Evolutionary conservation across 2,888 invertebrate species (phyloP), one percentile per base, ranked within the genome.

Genomic region (Pheosia gnoma): DNA sequence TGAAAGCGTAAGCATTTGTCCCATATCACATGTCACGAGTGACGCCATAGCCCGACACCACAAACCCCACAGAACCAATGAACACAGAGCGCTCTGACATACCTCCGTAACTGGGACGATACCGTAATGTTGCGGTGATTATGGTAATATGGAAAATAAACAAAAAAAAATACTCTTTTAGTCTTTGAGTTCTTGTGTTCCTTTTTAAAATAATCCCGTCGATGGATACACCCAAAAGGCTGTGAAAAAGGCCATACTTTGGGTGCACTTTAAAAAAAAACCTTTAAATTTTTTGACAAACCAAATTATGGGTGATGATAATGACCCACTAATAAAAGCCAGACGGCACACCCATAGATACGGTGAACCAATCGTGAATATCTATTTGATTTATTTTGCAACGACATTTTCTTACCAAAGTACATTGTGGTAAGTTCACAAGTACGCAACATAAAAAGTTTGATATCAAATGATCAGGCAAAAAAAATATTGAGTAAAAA

Each of bases 131-230:
- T 74, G 79, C 75, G 78, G 76, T 75, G 82, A 73, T 78, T 83
- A 71, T 75, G 78, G 80, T 78, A 72, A 84, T 89, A 88, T 89
- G 89, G 65, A 89, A 89, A 85, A 79, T 78, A 84, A 81, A 81
- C 82, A 83, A 45, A 81, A 81, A 81, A 72, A 69, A 70, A 60
- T 37, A 60, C 25, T 25, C 25, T 25, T 8, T 51, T 49, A 49
- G 47, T n/a, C n/a, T n/a, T n/a, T n/a, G n/a, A n/a, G n/a, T n/a
- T n/a, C n/a, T n/a, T n/a, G n/a, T n/a, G n/a, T n/a, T n/a, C n/a
- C n/a, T n/a, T 25, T 25, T 25, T 25, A 1, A 25, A 25, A 1
- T 25, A 25, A 25, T 25, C 25, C 25, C 25, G 25, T 25, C 25
- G 25, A 25, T 25, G 25, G 25, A 25, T 25, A 25, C 25, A 25